Evolutionary conservation across 64 coral and sea anemone genomes (phyloP).

Genomic region (Montipora sp.): DNA sequence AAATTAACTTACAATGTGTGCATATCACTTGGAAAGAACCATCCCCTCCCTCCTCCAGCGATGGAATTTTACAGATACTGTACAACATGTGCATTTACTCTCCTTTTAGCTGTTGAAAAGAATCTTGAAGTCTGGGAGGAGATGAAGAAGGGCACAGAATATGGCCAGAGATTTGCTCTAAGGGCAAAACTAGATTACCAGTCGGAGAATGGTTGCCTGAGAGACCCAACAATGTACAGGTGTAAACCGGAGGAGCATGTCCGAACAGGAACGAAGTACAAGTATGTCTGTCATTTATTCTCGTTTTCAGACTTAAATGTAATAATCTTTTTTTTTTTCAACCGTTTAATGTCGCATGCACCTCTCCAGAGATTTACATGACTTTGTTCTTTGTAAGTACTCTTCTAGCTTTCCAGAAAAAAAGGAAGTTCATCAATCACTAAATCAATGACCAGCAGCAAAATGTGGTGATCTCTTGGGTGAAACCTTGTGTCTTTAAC

Average conservation of each 20-base stretch:
- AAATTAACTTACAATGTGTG: no score
- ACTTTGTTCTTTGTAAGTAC: no score
- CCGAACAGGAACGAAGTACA: slow-evolving; percentile 94
- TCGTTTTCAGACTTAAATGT: neutral
- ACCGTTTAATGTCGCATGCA: no score
- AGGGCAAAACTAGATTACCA: slow-evolving; percentile 96
- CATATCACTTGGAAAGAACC: no score
- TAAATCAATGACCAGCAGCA: no score
- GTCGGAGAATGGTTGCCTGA: slow-evolving; percentile 90
- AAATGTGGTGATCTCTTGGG: no score
- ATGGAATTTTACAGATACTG: no score
- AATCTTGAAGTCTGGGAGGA: slow-evolving; percentile 95
- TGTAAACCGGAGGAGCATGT: slow-evolving; percentile 97
- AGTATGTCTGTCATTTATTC: slow-evolving; percentile 64
- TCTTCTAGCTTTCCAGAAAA: neutral
- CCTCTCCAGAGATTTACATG: no score
- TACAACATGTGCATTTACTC: neutral
- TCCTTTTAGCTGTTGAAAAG: slow-evolving; percentile 83
- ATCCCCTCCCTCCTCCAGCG: no score
- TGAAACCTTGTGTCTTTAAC: neutral
- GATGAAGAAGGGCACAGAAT: slow-evolving; percentile 93
- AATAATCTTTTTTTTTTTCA: no score
- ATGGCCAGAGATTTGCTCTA: slow-evolving; percentile 81
- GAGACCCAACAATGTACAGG: slow-evolving; percentile 96
- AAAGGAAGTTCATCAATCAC: neutral